Conservation (phyloP, 2,888 invertebrate species). For the Diaperis boleti region DNA sequence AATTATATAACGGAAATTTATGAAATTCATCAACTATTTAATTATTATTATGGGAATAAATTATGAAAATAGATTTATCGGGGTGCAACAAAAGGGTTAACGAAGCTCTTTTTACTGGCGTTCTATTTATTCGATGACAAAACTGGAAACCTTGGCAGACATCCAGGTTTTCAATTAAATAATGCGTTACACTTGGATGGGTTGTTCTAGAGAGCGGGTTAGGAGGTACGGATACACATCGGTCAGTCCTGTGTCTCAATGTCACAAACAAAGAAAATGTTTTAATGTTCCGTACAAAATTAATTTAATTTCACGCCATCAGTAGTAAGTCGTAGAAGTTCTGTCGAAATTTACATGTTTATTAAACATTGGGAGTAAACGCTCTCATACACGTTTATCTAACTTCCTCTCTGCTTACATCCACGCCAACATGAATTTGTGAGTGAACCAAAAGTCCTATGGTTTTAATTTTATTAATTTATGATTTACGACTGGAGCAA, state of each 20-base stretch:
- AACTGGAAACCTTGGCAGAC: slow-evolving; percentile 47
- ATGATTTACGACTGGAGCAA: not conserved
- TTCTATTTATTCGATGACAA: slow-evolving; percentile 29
- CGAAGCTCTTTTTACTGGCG: slow-evolving; percentile 22
- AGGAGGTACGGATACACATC: slow-evolving; percentile 36
- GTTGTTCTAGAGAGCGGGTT: slow-evolving; percentile 33
- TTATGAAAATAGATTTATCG: slow-evolving; percentile 34
- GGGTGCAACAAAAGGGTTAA: slow-evolving; percentile 25
- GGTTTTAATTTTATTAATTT: slow-evolving; percentile 4
- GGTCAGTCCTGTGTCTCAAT: slow-evolving; percentile 37
- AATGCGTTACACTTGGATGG: slow-evolving; percentile 51
- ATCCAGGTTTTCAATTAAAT: slow-evolving; percentile 55
- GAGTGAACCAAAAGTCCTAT: not conserved
- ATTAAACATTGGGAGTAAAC: slow-evolving; percentile 3
- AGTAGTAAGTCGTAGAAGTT: not conserved
- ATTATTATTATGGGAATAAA: slow-evolving; percentile 17
- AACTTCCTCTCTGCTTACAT: not conserved
- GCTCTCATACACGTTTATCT: not conserved
- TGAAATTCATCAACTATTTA: slow-evolving; percentile 18
- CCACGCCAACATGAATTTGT: not conserved
- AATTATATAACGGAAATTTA: slow-evolving; percentile 20
- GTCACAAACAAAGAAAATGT: slow-evolving; percentile 14
- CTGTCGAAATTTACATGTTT: slow-evolving; percentile 6
- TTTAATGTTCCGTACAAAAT: not conserved
- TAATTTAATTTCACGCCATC: not conserved